A percentile compares a stretch with the other conserved stretches of the same genome.
Evolutionary conservation across 2,797 vertebrate genomes (phyloP).

Genomic region (Sorex maritimensis): DNA sequence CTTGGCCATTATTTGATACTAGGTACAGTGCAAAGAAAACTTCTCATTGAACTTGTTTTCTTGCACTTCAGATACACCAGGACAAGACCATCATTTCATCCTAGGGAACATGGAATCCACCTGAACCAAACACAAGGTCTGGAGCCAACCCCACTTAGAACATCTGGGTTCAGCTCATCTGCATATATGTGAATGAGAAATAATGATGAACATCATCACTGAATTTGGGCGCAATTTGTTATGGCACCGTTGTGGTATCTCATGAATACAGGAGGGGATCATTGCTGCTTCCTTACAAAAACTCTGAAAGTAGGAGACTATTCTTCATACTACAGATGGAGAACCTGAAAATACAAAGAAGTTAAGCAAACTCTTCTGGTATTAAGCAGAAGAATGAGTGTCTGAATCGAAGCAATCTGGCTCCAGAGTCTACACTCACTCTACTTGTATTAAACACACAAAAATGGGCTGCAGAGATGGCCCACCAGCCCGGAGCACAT

Average conservation of each 20-base stretch:
- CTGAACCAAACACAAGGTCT: neutral
- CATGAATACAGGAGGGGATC: neutral
- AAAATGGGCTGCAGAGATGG: conserved; percentile 2
- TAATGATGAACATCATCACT: neutral
- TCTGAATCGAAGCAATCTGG: conserved; percentile 19
- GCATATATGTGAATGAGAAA: neutral
- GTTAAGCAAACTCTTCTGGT: neutral
- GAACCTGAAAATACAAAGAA: neutral
- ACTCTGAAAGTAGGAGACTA: neutral
- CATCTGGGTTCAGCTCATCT: neutral
- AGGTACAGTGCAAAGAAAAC: neutral
- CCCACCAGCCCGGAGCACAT: too few species aligned
- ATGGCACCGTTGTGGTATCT: neutral
- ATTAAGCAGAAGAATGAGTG: neutral
- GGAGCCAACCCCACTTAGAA: neutral
- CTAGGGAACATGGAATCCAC: neutral
- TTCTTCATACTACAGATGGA: neutral
- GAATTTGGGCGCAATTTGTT: conserved; percentile 1
- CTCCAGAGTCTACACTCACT: neutral
- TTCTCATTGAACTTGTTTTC: neutral
- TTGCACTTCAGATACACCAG: neutral
- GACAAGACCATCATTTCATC: neutral
- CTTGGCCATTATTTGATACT: neutral
- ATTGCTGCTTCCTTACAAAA: neutral
- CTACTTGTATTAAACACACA: neutral